phyloP scores from a whole-genome alignment of 2,113 vertebrate genomes.

The Channa maculata region DNA sequence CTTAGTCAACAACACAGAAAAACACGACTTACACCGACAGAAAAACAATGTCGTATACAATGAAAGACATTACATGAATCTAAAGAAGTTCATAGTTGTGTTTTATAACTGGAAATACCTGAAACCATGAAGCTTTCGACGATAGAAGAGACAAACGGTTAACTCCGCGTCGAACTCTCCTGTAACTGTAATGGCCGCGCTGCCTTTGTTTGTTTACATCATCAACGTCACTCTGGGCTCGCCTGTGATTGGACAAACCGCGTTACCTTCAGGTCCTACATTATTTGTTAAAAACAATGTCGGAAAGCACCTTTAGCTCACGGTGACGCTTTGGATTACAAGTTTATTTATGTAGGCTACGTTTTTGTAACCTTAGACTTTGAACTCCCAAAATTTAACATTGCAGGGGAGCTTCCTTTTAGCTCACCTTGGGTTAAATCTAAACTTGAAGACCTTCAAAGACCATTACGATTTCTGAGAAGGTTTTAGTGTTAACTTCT shows the following conservation, averaged over 20 bases:
- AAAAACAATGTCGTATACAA: neutral
- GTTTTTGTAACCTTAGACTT: no score
- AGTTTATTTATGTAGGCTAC: no score
- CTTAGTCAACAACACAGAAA: neutral
- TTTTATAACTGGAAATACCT: neutral
- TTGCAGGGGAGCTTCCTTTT: no score
- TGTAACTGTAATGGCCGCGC: slow-evolving; percentile 61
- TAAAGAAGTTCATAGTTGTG: rapidly evolving
- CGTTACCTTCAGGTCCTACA: slow-evolving; percentile 13
- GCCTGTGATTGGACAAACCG: slow-evolving; percentile 40
- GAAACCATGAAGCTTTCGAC: neutral
- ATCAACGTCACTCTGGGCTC: slow-evolving; percentile 38
- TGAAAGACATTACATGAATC: rapidly evolving
- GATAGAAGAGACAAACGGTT: neutral
- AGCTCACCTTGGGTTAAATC: no score
- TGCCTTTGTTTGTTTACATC: slow-evolving; percentile 75
- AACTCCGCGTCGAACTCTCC: slow-evolving; percentile 12
- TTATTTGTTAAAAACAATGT: neutral
- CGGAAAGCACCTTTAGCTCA: neutral
- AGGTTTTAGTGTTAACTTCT: no score
- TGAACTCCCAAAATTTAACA: no score
- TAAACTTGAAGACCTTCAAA: no score
- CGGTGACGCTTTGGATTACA: neutral
- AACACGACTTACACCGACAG: neutral
- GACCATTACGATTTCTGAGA: no score